Evolutionary conservation across 2,888 invertebrate genomes (phyloP), one percentile per base, ranked within the genome.

Genomic region (Scaeva pyrastri): DNA sequence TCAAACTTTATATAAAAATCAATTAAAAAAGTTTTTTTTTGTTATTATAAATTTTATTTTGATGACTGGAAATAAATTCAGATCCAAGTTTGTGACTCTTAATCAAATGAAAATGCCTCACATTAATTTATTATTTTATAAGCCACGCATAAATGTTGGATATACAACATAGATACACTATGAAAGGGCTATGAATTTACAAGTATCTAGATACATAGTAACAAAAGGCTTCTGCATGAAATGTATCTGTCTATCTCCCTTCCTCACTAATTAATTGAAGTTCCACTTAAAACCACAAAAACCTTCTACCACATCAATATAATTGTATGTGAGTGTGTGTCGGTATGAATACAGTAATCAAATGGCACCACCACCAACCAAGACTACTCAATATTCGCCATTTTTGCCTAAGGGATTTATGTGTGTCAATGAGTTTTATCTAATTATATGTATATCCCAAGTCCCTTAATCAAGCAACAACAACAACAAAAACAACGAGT

Each of bases 181-280:
- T 68, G 36, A n/a, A n/a, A 23, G 14, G 11, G 5, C 1, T 4
- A 31, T 10, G 26, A 0, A 11, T 31, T n/a, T 6, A 21, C 10
- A 23, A 21, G 50, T 36, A n/a, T 43, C 8, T 43, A 41, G 5
- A 7, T 48, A 71, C 52, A 52, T 23, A 50, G n/a, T 10, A 39
- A 12, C 26, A 52, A 41, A 52, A 62, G 12, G 31, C n/a, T 62
- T 7, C 52, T 62, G 41, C 55, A 70, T 50, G 64, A 71, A 66
- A 66, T 60, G 12, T 80, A 23, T 55, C 8, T 19, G 23, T 36
- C 19, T 80, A 26, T 21, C 4, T 48, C 21, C n/a, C n/a, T n/a
- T n/a, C n/a, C n/a, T n/a, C 60, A 56, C 62, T 55, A 84, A 84
- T 84, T 84, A 84, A 84, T 84, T 84, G 64, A 75, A 84, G 64